Percentiles rank a stretch among this genome's conserved stretches.
These are phyloP conservation scores for Cheirogaleus major DNA, from an alignment of 2,797 vertebrate species.

Conservation along the genomic window DNA sequence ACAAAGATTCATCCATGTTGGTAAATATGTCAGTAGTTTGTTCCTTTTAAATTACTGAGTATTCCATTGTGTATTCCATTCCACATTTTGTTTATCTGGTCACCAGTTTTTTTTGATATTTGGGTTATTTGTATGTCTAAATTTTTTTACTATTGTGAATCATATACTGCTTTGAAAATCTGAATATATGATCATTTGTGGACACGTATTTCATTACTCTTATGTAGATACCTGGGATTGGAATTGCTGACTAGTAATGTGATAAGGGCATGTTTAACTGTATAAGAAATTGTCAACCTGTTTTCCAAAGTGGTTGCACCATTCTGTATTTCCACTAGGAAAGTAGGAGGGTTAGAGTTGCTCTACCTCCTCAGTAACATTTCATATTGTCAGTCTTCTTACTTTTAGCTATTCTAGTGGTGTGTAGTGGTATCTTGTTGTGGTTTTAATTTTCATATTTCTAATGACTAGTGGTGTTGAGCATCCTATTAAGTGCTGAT, in stretches of 20 bases:
- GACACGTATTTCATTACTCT: background rate
- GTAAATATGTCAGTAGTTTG: constrained; percentile 12
- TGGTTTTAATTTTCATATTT: background rate
- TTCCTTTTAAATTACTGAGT: constrained; percentile 19
- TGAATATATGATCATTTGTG: background rate
- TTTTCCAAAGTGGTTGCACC: background rate
- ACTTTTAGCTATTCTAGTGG: background rate
- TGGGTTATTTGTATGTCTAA: background rate
- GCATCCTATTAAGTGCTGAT: background rate
- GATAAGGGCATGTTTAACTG: background rate
- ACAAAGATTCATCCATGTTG: background rate
- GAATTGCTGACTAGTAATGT: background rate
- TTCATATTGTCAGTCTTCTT: background rate
- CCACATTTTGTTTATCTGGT: background rate
- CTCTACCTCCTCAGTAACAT: background rate
- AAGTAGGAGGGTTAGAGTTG: background rate
- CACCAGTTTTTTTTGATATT: background rate
- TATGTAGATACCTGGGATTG: background rate
- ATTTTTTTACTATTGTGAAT: background rate
- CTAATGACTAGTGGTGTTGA: background rate
- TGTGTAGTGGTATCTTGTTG: background rate
- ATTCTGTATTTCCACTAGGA: background rate
- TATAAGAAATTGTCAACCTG: background rate
- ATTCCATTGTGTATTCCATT: background rate
- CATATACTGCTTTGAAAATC: background rate